Base-by-base conservation (phyloP, 2,797 vertebrate species). In the Ptychadena robeensis region DNA sequence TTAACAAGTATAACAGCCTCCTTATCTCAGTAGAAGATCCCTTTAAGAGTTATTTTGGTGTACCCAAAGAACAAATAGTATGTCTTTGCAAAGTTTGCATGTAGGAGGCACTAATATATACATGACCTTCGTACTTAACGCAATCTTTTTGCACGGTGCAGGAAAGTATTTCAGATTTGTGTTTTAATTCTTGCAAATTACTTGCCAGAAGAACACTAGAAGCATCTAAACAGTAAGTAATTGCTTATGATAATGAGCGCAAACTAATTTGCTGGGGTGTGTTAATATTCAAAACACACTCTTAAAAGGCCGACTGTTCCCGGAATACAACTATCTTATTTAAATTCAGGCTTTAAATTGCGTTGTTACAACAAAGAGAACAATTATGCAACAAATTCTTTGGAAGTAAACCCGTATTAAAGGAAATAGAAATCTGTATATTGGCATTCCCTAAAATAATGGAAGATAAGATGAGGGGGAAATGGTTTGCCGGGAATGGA, bases 171-270 rank as follows among this genome's bases (percentile, higher is more conserved):
- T 88, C 82, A 57, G 88, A 87, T 87, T 79, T 88, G 72, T 88
- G 85, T 91, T 92, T 93, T 92, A 92, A 90, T 91, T 89, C 88
- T 92, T 93, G 90, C 88, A 93, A 93, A 94, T 93, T 93, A 90
- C 90, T 90, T 91, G 87, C 91, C 90, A 91, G 91, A 92, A 93
- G 92, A 92, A 89, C 92, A 92, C 63, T 87, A 88, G 85, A 90
- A 89, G 86, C 91, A 92, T 91, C 93, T 94, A 94, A 94, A 92
- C 88, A 92, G 91, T 93, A 93, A 93, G 91, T 93, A 95, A 94
- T 93, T 95, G 92, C 91, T 91, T 94, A 94, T 93, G 93, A 90
- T 94, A 94, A 94, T 94, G 93, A 92, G 90, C 74, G 73, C 91
- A 92, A 91, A 90, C 91, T 94, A 93, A 95, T 95, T 94, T 94